Percentiles rank a stretch among this genome's conserved stretches.
Evolutionary conservation across 2,888 invertebrate genomes (phyloP).

Genomic region (Actias luna): DNA sequence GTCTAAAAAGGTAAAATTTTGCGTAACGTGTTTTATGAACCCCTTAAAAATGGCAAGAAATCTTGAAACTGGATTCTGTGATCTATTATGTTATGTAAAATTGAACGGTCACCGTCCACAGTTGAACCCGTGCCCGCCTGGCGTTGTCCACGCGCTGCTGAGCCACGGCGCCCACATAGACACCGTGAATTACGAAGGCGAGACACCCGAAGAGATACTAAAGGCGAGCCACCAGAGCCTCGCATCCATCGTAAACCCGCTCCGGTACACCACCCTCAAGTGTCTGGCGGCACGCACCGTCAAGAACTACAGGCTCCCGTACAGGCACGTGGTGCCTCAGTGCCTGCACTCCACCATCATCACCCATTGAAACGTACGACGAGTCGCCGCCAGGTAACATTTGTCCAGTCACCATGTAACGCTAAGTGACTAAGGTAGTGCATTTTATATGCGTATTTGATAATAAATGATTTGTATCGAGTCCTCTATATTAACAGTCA

Average conservation of each 20-base stretch:
- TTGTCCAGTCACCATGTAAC: neutral
- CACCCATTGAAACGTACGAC: slow-evolving; percentile 61
- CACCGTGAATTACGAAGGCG: slow-evolving; percentile 88
- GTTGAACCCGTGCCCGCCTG: slow-evolving; percentile 85
- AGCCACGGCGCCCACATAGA: slow-evolving; percentile 93
- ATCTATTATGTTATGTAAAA: too few relatives aligned
- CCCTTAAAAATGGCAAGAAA: too few relatives aligned
- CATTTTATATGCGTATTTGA: neutral
- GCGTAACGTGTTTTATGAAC: too few relatives aligned
- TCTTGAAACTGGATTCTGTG: too few relatives aligned
- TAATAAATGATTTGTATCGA: neutral
- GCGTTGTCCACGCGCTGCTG: slow-evolving; percentile 87
- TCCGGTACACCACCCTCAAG: slow-evolving; percentile 89
- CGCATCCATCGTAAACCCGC: slow-evolving; percentile 86
- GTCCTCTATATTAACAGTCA: neutral
- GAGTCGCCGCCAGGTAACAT: neutral
- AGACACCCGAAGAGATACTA: slow-evolving; percentile 87
- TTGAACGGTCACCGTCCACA: slow-evolving; percentile 26
- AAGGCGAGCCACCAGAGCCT: slow-evolving; percentile 81
- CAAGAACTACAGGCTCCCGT: slow-evolving; percentile 85
- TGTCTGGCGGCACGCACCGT: slow-evolving; percentile 94
- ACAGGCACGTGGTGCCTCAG: slow-evolving; percentile 79
- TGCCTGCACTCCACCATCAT: slow-evolving; percentile 75
- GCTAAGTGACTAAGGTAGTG: neutral
- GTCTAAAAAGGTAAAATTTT: too few relatives aligned